Evolutionary conservation across 2,113 vertebrate species (phyloP), one percentile per base, ranked within the genome.

Genomic region (Progne subis): DNA sequence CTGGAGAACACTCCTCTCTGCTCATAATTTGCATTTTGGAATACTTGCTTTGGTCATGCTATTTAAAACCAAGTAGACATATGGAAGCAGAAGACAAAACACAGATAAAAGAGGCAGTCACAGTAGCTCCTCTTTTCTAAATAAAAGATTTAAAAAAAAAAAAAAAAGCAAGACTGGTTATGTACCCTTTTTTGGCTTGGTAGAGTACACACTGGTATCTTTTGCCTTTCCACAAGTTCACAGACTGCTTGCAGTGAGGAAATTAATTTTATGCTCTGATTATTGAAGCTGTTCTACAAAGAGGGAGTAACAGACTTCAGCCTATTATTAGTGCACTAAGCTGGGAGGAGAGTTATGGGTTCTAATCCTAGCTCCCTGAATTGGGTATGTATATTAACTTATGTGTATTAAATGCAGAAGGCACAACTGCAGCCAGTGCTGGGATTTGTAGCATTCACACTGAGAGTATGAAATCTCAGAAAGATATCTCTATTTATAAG

Each of bases 231-330:
- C 7, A 46, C 61, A 76, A 82, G 44, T 87, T 85, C 67, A 84
- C 18, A 76, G 46, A 60, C 55, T 46, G 55, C 43, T 80, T 90
- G 37, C 8, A 28, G 41, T 29, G 23, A 72, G 55, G 46, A 90
- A 94, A 94, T 82, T 18, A 87, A 85, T 91, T 82, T 88, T 88
- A 88, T 86, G 37, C 50, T 94, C 85, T 80, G 67, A 88, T 90
- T 88, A 82, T 65, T 44, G 23, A 92, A 92, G 34, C 43, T 77
- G 39, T 88, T 92, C 59, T 92, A 55, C 60, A 67, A 85, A 77
- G 67, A 85, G 18, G 11, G 39, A 74, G 32, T 46, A 88, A 63
- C 43, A 83, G 20, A 59, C 18, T 88, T 93, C 63, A 80, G 18
- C 37, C 46, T 92, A 70, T 88, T 83, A 84, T 75, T 89, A 67